These are phyloP conservation scores for Mustela lutreola DNA, from an alignment of 2,113 vertebrate genomes.

Conservation along the genomic window DNA sequence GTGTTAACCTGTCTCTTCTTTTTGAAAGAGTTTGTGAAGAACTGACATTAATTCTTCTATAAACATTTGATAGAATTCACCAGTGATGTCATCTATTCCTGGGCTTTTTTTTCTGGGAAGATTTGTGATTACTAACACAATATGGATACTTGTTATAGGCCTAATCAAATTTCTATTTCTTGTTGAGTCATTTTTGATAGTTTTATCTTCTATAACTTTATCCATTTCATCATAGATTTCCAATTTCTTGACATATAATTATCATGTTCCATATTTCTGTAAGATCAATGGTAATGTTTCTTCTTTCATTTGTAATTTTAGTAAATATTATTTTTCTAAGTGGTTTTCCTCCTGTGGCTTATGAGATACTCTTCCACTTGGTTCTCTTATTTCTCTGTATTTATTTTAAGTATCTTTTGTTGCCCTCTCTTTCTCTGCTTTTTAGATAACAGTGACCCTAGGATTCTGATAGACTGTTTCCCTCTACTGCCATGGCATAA, in stretches of 20 bases:
- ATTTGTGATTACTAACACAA: background rate
- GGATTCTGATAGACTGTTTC: background rate
- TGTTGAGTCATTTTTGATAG: background rate
- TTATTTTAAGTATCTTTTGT: conserved; percentile 8
- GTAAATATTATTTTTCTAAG: background rate
- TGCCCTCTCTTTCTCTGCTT: background rate
- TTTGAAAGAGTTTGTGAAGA: background rate
- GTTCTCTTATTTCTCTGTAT: background rate
- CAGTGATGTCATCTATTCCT: background rate
- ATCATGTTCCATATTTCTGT: background rate
- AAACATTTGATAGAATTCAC: background rate
- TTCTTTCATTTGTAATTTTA: background rate
- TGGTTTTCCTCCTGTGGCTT: background rate
- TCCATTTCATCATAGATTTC: background rate
- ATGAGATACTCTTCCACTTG: background rate
- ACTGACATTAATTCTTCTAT: background rate
- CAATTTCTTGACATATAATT: background rate
- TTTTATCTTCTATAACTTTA: background rate
- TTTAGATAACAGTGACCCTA: background rate
- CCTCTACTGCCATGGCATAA: background rate
- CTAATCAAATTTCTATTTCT: background rate
- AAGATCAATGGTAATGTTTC: background rate
- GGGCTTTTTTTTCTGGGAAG: background rate
- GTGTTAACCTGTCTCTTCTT: background rate
- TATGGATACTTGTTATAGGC: background rate